Percentiles rank a stretch among this genome's conserved stretches.
Evolutionary conservation across 2,113 vertebrate genomes (phyloP).

Genomic region (Pyrgilauda ruficollis): DNA sequence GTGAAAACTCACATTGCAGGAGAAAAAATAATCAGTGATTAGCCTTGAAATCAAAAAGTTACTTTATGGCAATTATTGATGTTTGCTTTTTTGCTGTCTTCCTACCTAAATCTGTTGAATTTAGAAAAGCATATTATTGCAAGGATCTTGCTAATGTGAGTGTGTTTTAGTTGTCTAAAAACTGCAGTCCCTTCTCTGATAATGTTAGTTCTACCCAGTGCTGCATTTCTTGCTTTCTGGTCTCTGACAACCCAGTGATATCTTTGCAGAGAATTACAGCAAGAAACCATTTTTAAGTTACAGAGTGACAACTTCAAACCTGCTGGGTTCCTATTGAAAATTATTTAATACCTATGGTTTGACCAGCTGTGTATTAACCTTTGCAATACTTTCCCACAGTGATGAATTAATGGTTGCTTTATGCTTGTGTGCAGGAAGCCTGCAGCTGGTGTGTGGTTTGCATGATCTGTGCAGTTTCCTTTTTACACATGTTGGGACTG

Average conservation of each 20-base stretch:
- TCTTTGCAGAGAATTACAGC: background rate
- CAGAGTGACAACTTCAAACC: background rate
- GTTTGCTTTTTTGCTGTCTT: background rate
- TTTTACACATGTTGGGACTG: background rate
- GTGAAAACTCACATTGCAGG: background rate
- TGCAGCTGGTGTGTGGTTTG: background rate
- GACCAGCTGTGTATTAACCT: background rate
- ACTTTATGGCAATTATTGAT: background rate
- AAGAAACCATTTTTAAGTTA: background rate
- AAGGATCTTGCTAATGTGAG: background rate
- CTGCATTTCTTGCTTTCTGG: background rate
- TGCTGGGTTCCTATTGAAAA: constrained; percentile 3
- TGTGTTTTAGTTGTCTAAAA: background rate
- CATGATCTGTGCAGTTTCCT: background rate
- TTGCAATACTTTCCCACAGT: background rate
- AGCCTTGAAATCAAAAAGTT: background rate
- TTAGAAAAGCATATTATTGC: background rate
- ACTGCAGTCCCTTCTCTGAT: background rate
- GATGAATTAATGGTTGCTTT: constrained; percentile 41
- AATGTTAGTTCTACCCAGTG: background rate
- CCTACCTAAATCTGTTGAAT: background rate
- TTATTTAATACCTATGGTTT: constrained; percentile 10
- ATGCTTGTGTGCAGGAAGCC: background rate
- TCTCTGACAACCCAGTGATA: background rate
- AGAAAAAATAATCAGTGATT: background rate